Percentiles rank a stretch among this genome's conserved stretches.
Conservation (phyloP, 2,888 invertebrate genomes). For the Nymphalis urticae region DNA sequence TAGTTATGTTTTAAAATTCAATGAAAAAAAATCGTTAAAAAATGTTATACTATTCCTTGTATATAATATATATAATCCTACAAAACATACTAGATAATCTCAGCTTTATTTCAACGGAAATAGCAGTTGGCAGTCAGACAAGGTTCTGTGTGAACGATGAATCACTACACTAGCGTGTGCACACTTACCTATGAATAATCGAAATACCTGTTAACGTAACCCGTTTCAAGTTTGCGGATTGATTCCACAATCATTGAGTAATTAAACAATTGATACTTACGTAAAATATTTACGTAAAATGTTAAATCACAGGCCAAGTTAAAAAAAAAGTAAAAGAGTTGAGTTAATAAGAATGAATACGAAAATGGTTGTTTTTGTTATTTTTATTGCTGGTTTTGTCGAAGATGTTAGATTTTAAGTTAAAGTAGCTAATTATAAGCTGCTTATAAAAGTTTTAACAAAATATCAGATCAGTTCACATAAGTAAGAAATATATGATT, state of each 20-base stretch:
- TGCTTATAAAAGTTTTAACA: too few relatives aligned
- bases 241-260: constrained; percentile 12
- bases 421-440: background rate
- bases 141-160: constrained; percentile 37
- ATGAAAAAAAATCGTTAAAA: too few relatives aligned
- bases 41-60: background rate
- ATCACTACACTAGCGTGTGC: constrained; percentile 24
- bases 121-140: constrained; percentile 42
- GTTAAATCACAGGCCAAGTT: too few relatives aligned
- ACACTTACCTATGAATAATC: constrained; percentile 24
- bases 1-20: too few relatives aligned
- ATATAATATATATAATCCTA: background rate
- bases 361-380: too few relatives aligned
- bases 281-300: too few relatives aligned
- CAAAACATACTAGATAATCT: constrained; percentile 29
- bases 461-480: background rate
- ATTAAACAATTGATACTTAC: background rate
- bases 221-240: constrained; percentile 13
- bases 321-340: too few relatives aligned
- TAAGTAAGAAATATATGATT: background rate
- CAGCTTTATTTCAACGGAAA: constrained; percentile 42
- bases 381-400: background rate
- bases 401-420: background rate
- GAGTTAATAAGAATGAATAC: too few relatives aligned
- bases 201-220: constrained; percentile 18